Conservation (phyloP, 2,113 vertebrate species). For the Lamprotornis superbus region DNA sequence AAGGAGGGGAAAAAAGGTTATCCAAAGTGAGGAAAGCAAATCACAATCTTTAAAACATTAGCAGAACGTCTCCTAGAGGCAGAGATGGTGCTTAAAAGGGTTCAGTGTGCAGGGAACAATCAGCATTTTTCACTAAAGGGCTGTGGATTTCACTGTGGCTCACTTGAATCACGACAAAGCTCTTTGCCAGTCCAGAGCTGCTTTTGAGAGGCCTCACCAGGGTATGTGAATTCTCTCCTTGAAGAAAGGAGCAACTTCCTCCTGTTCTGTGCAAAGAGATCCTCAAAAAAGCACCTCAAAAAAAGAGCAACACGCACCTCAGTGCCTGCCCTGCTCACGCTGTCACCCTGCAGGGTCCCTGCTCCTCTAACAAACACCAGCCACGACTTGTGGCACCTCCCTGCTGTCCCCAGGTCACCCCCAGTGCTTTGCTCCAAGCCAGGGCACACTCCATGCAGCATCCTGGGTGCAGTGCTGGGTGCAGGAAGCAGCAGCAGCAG, state of each 20-base stretch:
- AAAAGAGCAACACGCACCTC: fast-evolving
- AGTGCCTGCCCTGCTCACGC: fast-evolving
- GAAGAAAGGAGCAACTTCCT: background rate
- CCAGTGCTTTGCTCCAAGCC: background rate
- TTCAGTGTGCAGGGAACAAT: background rate
- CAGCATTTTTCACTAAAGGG: background rate
- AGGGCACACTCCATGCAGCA: conserved; percentile 60
- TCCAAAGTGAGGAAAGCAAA: background rate
- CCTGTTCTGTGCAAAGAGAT: background rate
- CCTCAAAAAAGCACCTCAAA: background rate
- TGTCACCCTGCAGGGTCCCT: background rate
- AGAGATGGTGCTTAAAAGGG: background rate
- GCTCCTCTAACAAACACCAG: background rate
- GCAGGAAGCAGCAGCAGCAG: conserved; percentile 43
- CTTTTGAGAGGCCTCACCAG: background rate
- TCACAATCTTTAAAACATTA: background rate
- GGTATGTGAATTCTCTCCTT: background rate
- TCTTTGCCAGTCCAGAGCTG: background rate
- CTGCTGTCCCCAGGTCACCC: background rate
- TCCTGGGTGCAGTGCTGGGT: background rate
- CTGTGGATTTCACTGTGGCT: background rate
- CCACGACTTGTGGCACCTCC: background rate
- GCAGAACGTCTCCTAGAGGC: background rate
- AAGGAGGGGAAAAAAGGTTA: background rate
- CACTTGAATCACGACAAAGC: background rate